A percentile compares a stretch with the other conserved stretches of the same genome.
phyloP scores from a whole-genome alignment of 2,888 invertebrate genomes.

The Epirrita christyi region DNA sequence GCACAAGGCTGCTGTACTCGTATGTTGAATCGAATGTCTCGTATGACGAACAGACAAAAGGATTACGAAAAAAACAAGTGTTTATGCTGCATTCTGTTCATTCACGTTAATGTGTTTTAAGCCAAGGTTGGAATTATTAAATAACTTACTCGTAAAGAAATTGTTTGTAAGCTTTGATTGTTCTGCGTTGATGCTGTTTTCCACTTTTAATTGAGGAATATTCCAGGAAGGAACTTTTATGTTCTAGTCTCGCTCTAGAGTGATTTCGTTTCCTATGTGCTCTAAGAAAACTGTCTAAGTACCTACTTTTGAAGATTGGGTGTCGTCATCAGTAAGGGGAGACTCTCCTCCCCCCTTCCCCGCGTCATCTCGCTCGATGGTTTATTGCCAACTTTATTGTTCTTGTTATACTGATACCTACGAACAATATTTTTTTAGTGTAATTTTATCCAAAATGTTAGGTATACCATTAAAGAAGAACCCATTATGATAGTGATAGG shows the following conservation, averaged over 20 bases:
- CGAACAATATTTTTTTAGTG: too few species aligned
- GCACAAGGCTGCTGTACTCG: conserved; percentile 23
- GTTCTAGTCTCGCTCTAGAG: too few species aligned
- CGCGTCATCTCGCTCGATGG: too few species aligned
- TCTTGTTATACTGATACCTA: too few species aligned
- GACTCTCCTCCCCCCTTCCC: too few species aligned
- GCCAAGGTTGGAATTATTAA: conserved; percentile 3
- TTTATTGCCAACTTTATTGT: too few species aligned
- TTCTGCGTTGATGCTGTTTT: not conserved
- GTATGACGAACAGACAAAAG: conserved; percentile 9
- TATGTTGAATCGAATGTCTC: too few species aligned
- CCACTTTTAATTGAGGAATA: not conserved
- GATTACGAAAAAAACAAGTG: conserved; percentile 17
- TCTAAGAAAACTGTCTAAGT: too few species aligned
- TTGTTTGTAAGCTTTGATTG: conserved; percentile 1
- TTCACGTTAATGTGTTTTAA: conserved; percentile 16
- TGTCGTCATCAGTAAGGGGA: not conserved
- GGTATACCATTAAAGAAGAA: too few species aligned
- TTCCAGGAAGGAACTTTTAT: not conserved
- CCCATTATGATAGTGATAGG: not conserved
- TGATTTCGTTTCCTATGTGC: too few species aligned
- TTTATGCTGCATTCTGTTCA: conserved; percentile 12
- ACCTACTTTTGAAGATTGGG: not conserved
- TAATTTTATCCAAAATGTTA: not conserved
- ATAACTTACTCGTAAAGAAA: conserved; percentile 6